Base-by-base conservation (phyloP, 2,888 invertebrate species). In the Chloroclystis v-ata region DNA sequence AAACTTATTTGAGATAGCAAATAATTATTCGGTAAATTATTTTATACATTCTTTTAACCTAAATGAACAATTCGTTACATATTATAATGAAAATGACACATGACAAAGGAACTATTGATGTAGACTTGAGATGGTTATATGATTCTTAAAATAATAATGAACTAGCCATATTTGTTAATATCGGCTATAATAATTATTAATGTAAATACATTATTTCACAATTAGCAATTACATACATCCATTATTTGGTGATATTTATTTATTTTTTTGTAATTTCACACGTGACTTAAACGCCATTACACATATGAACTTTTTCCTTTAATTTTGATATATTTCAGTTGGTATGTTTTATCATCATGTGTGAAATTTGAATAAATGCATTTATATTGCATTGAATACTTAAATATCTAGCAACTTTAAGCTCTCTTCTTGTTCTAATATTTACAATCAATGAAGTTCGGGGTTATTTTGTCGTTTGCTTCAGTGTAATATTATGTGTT, bases 61-160 rank as follows among this genome's bases (percentile, higher is more conserved):
- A 54, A 75, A 78, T 75, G 76, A 79, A 78, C 73, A 82, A 69
- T 75, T 75, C 71, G 74, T 78, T 75, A 82, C 70, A 75, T 71
- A 72, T 82, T 20, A 82, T 73, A 33, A 79, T 78, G 79, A 82
- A 82, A 77, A 88, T 87, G 87, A 88, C 88, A 88, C 88, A 84
- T 85, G 75, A 82, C 72, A 84, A 82, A 88, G 88, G 88, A 88
- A 88, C 88, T 86, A 82, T 88, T 83, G 87, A 82, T 78, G 70
- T 77, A 70, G 75, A 84, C 78, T 82, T 79, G 82, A 83, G 79
- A 82, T 82, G 81, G 71, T 72, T 40, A 9, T 30, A 33, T 43
- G 43, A 51, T 51, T 47, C 40, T 46, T 43, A 51, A 69, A 75
- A 73, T 57, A 65, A 68, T 68, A 75, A 72, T 72, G 72, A 70